Evolutionary conservation across 2,113 vertebrate genomes (phyloP).

Genomic region (Corapipo altera): DNA sequence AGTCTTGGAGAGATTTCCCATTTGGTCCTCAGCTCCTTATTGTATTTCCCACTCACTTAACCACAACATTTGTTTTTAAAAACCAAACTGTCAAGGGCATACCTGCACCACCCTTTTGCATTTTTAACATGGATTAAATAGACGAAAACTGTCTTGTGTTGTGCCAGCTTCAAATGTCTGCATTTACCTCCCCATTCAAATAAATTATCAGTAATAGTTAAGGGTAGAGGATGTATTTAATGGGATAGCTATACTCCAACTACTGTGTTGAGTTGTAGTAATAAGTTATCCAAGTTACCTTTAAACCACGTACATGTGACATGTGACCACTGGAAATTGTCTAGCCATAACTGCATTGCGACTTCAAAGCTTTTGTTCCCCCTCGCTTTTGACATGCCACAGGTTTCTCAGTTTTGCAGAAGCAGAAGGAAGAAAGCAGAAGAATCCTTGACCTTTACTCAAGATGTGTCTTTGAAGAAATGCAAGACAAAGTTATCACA

Average conservation of each 20-base stretch:
- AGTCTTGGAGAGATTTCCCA: background rate
- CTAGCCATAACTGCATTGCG: background rate
- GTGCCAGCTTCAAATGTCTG: background rate
- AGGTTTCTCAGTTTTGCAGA: background rate
- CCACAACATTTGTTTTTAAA: conserved; percentile 18
- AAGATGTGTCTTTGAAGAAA: background rate
- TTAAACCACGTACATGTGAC: background rate
- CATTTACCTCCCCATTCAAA: background rate
- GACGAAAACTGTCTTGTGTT: background rate
- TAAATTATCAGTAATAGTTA: background rate
- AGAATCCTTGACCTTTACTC: background rate
- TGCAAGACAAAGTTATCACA: background rate
- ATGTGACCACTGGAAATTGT: background rate
- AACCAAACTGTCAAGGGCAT: background rate
- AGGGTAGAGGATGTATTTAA: background rate
- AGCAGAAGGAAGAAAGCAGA: background rate
- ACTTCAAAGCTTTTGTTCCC: background rate
- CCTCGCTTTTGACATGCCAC: background rate
- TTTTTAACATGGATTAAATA: background rate
- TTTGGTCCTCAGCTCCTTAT: background rate
- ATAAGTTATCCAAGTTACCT: background rate
- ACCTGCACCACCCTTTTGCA: background rate
- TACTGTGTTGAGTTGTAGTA: background rate
- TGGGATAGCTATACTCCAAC: background rate
- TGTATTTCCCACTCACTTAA: conserved; percentile 6